Evolutionary conservation across 2,797 vertebrate genomes (phyloP).

Genomic region (Cirrhinus molitorella): DNA sequence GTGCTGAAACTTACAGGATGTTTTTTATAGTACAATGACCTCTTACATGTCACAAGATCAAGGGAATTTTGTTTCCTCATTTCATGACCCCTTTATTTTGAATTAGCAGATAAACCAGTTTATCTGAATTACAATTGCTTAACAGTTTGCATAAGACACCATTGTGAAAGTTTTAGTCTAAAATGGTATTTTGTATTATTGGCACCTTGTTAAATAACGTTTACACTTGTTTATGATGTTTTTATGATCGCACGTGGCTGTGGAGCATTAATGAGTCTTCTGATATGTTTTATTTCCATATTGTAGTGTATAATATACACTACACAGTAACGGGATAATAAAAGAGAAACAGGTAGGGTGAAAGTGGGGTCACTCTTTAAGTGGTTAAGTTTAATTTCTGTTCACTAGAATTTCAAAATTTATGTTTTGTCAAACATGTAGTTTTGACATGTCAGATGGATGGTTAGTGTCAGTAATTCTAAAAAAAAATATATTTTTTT

Average conservation of each 20-base stretch:
- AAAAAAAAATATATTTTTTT: background rate
- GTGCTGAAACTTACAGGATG: no score
- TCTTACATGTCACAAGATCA: no score
- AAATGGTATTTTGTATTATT: background rate
- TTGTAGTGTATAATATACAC: conserved; percentile 14
- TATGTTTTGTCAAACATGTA: background rate
- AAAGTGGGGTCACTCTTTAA: background rate
- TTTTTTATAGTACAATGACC: no score
- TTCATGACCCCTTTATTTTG: no score
- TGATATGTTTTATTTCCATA: background rate
- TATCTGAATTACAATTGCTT: background rate
- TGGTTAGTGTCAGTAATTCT: background rate
- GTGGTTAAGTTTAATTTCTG: background rate
- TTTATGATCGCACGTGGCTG: background rate
- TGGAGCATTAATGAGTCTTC: background rate
- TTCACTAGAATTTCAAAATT: background rate
- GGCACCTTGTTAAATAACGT: background rate
- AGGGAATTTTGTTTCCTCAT: no score
- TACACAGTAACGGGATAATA: background rate
- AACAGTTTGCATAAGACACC: background rate
- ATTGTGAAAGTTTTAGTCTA: background rate
- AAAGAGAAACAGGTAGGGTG: background rate
- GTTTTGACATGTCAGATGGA: background rate
- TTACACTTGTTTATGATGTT: background rate
- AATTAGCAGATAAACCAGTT: background rate